phyloP scores from a whole-genome alignment of 2,888 invertebrate species.

The Melanchra persicariae region DNA sequence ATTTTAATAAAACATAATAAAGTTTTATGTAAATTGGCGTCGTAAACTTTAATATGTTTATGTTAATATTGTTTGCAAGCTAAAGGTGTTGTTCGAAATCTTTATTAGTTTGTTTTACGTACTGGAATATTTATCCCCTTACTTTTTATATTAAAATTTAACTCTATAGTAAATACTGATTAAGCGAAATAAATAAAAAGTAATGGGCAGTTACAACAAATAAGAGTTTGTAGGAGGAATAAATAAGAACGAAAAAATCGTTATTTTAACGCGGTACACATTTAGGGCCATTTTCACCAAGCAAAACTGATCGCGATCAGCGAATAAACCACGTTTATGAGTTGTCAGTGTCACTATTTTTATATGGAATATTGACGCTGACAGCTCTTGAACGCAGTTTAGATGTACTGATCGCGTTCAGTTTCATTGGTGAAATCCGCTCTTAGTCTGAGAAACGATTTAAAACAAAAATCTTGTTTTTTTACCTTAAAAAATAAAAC shows the following conservation, averaged over 20 bases:
- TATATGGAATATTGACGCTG: too few species aligned
- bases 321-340: too few species aligned
- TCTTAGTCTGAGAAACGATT: too few species aligned
- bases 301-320: too few species aligned
- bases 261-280: too few species aligned
- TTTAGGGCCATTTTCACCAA: too few species aligned
- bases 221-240: background rate
- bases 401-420: too few species aligned
- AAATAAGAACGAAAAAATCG: background rate
- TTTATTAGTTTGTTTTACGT: constrained; percentile 8
- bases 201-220: background rate
- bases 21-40: constrained; percentile 17
- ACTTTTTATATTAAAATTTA: background rate
- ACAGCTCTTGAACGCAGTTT: too few species aligned
- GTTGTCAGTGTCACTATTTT: too few species aligned
- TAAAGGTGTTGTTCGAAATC: constrained; percentile 24
- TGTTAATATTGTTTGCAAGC: constrained; percentile 18
- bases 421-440: too few species aligned
- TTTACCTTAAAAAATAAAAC: background rate
- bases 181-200: background rate
- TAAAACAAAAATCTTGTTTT: too few species aligned
- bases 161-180: background rate
- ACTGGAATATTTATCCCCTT: background rate
- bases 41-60: constrained; percentile 31
- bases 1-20: constrained; percentile 32